A percentile compares a stretch with the other conserved stretches of the same genome.
These are phyloP conservation scores for Uropetala carovei DNA, from an alignment of 2,888 invertebrate species.

Conservation along the genomic window DNA sequence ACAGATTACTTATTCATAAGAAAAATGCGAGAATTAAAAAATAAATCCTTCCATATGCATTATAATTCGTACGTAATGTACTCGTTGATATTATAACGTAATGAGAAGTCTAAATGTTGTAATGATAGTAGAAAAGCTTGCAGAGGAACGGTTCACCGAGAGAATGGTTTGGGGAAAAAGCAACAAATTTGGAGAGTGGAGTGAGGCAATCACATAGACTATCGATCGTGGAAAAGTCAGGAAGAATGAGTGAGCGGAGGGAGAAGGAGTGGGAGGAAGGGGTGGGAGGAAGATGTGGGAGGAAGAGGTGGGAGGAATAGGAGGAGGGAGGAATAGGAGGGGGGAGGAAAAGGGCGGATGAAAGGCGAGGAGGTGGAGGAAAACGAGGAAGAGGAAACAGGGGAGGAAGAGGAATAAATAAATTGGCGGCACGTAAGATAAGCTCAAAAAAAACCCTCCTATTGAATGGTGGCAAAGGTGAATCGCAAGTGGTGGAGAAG, in stretches of 20 bases:
- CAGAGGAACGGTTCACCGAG: neutral
- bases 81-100: neutral
- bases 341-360: neutral
- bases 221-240: neutral
- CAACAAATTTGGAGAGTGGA: slow-evolving; percentile 5
- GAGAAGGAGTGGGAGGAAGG: neutral
- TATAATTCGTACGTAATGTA: neutral
- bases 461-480: neutral
- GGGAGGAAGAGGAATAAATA: neutral
- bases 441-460: neutral
- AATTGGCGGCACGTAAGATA: neutral
- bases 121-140: neutral
- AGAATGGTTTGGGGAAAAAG: neutral
- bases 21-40: no score
- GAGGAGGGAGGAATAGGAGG: neutral
- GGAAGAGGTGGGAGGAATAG: neutral
- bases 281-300: neutral
- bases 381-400: neutral
- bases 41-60: neutral
- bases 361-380: neutral
- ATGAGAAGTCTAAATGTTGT: slow-evolving; percentile 3
- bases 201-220: slow-evolving; percentile 13
- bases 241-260: neutral
- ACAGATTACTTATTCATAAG: no score
- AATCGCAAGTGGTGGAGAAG: no score